Evolutionary conservation across 2,797 vertebrate species (phyloP), one percentile per base, ranked within the genome.

Genomic region (Myripristis jacobus): DNA sequence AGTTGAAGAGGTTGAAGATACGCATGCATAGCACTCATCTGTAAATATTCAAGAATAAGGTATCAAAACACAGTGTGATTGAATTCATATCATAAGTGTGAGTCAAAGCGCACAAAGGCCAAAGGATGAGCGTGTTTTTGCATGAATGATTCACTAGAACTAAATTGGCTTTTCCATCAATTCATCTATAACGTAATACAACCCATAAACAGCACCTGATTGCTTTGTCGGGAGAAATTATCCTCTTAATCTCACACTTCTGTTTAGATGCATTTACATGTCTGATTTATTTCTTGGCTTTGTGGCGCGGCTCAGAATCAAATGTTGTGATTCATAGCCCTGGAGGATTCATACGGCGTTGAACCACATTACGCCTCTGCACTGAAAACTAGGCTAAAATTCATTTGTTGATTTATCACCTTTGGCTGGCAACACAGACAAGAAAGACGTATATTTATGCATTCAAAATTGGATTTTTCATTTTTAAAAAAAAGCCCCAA

Each of bases 251-350:
- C 54, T 19, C 27, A 22, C 19, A 21, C 5, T 21, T 63, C 36
- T 13, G 22, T 41, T 68, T 11, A 54, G 31, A 31, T 3, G 48
- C 29, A 12, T 22, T 54, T 29, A 9, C 31, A 36, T 13, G 44
- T 34, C 60, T 75, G 60, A 67, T 73, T 77, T 19, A 54, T n/a
- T 36, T 56, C n/a, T 29, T 11, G 18, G 5, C 50, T 1, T 47
- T 25, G 1, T 29, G 59, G 21, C 52, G 62, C 27, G 65, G 41
- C 63, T 51, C 29, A 12, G 52, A 19, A 73, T 77, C 10, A 58
- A 73, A 67, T n/a, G 15, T 48, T 55, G 36, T 56, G 57, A 50
- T 48, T 46, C 19, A 25, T 6, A 69, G 19, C 24, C 22, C 22
- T 57, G 25, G 1, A 25, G 29, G 25, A 41, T 56, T 70, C 3